These are phyloP conservation scores for Eubucco bourcierii DNA, from an alignment of 2,113 vertebrate species.

Conservation along the genomic window DNA sequence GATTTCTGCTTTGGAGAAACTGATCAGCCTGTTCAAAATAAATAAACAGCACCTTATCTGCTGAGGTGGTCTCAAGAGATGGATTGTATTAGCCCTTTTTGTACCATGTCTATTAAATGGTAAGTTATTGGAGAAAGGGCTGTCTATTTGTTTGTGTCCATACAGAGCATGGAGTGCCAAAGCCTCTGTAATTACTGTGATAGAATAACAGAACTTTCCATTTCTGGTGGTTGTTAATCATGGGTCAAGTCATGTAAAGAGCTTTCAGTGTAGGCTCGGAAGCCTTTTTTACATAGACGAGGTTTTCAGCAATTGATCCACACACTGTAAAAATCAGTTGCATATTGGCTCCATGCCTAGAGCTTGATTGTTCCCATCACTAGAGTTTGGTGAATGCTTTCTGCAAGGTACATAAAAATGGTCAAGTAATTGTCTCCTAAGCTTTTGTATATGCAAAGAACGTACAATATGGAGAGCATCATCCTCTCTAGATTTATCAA, in stretches of 20 bases:
- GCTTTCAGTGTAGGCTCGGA: not conserved
- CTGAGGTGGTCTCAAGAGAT: not conserved
- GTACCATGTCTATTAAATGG: not conserved
- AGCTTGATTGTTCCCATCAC: not conserved
- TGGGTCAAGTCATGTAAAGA: not conserved
- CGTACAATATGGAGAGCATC: not conserved
- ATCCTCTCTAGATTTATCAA: not conserved
- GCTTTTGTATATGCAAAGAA: not conserved
- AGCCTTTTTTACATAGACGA: not conserved
- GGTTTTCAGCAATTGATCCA: conserved; percentile 22
- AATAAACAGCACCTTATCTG: not conserved
- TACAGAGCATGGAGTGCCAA: not conserved
- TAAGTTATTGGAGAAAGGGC: not conserved
- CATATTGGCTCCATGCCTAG: conserved; percentile 15
- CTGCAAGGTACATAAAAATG: not conserved
- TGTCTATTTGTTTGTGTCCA: not conserved
- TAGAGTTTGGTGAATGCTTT: conserved; percentile 24
- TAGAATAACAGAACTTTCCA: not conserved
- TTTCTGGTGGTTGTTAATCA: not conserved
- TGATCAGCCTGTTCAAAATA: not conserved
- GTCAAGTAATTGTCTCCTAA: not conserved
- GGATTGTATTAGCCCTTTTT: not conserved
- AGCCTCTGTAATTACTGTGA: not conserved
- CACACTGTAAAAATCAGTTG: not conserved
- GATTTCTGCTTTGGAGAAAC: not conserved